Evolutionary conservation across 1,140 invertebrate species (phyloP).

Genomic region (Drosophila rufa): DNA sequence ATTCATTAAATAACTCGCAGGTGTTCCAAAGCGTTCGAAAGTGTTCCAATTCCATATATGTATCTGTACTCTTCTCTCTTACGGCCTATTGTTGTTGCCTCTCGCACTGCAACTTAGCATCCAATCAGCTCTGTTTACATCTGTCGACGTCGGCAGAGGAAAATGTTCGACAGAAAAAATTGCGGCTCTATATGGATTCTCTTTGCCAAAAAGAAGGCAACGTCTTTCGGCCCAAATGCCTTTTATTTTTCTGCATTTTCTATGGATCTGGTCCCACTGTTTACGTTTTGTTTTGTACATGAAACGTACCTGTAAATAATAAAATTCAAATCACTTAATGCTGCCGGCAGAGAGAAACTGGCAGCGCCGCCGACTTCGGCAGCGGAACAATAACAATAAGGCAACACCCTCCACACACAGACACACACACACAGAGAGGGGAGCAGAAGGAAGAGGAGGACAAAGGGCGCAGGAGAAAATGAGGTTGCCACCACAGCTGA

Average conservation of each 20-base stretch:
- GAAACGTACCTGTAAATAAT: slow-evolving; percentile 79
- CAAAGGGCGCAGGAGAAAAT: slow-evolving; percentile 53
- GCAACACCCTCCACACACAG: slow-evolving; percentile 68
- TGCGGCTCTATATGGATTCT: too few species aligned
- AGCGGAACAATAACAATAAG: slow-evolving; percentile 74
- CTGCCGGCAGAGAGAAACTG: slow-evolving; percentile 36
- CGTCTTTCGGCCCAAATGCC: too few species aligned
- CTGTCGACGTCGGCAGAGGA: too few species aligned
- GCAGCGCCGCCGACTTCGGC: slow-evolving; percentile 40
- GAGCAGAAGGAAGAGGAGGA: neutral
- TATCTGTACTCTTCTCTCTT: too few species aligned
- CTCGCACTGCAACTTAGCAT: too few species aligned
- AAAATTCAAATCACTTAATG: slow-evolving; percentile 83
- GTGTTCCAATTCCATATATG: too few species aligned
- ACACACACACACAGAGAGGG: slow-evolving; percentile 9
- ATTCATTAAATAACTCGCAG: too few species aligned
- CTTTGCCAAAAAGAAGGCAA: too few species aligned
- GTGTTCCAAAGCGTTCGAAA: too few species aligned
- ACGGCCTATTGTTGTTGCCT: too few species aligned
- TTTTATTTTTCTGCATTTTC: neutral
- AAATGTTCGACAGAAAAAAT: too few species aligned
- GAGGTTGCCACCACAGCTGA: slow-evolving; percentile 79
- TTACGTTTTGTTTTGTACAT: slow-evolving; percentile 39
- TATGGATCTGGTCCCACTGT: slow-evolving; percentile 19
- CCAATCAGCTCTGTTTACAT: too few species aligned